Evolutionary conservation across 1,140 invertebrate genomes (phyloP).

Genomic region (Pteromalus puparum): DNA sequence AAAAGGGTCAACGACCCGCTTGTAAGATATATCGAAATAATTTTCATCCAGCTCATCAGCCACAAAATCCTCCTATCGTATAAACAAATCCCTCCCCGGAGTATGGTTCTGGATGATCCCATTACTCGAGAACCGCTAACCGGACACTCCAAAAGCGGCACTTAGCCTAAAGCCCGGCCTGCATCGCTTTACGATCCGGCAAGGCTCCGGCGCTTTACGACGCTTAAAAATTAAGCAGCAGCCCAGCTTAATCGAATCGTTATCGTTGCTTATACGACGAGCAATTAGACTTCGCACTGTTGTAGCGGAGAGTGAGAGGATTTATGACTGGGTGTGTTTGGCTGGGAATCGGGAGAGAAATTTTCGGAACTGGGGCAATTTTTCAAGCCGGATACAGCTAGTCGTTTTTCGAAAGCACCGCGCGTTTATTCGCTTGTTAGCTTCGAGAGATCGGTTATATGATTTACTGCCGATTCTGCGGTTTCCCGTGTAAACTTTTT

Average conservation of each 20-base stretch:
- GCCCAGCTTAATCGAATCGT: slow-evolving; percentile 19
- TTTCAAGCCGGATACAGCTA: not conserved
- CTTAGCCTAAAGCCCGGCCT: not conserved
- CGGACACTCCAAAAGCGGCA: not conserved
- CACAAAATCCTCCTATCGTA: not conserved
- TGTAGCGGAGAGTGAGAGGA: not conserved
- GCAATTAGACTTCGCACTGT: not conserved
- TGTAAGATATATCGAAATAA: not conserved
- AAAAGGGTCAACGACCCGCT: no score
- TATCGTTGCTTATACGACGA: not conserved
- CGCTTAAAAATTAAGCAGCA: slow-evolving; percentile 33
- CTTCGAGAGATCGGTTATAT: no score
- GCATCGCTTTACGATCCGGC: slow-evolving; percentile 15
- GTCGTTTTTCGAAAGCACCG: no score
- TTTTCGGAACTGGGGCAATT: not conserved
- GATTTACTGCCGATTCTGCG: no score
- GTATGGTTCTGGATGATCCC: not conserved
- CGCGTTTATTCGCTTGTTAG: no score
- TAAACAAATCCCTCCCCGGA: not conserved
- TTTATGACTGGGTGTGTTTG: not conserved
- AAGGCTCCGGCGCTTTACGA: not conserved
- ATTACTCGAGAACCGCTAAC: not conserved
- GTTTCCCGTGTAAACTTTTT: no score
- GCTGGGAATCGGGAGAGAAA: not conserved
- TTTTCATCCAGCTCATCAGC: no score